A percentile compares a stretch with the other conserved stretches of the same genome.
phyloP scores from a whole-genome alignment of 23 tunicate genomes.

The Phallusia fumigata region DNA sequence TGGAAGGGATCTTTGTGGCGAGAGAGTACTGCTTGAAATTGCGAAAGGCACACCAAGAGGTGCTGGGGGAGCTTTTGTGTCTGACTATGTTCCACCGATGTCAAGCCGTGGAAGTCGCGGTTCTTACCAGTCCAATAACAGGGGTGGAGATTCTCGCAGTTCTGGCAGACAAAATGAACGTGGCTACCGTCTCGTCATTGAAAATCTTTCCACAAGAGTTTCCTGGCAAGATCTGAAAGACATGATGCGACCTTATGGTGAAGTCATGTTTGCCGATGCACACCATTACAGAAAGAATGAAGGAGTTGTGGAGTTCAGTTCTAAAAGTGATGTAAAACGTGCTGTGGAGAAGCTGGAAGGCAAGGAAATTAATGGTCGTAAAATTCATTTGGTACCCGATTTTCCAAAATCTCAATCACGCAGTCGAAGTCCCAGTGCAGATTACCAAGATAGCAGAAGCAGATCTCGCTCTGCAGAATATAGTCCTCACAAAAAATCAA shows the following conservation, averaged over 20 bases:
- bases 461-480: not conserved
- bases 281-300: conserved; percentile 73
- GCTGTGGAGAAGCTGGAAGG: conserved; percentile 73
- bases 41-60: conserved; percentile 94
- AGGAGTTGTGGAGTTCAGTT: conserved; percentile 79
- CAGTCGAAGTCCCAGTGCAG: conserved; percentile 35
- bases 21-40: conserved; percentile 80
- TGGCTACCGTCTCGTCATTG: conserved; percentile 58
- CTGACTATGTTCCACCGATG: conserved; percentile 73
- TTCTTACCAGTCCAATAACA: not conserved
- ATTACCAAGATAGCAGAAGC: conserved; percentile 30
- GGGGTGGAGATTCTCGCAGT: conserved; percentile 29
- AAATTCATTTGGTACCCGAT: conserved; percentile 50
- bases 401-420: conserved; percentile 31
- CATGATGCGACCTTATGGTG: conserved; percentile 60
- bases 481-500: conserved; percentile 8
- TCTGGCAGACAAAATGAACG: conserved; percentile 57
- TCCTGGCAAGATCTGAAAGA: conserved; percentile 77
- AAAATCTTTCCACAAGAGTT: conserved; percentile 56
- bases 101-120: conserved; percentile 15
- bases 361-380: conserved; percentile 63
- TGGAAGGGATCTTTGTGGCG: conserved; percentile 87
- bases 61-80: conserved; percentile 87
- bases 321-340: conserved; percentile 58
- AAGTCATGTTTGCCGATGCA: conserved; percentile 65